Evolutionary conservation across 2,888 invertebrate genomes (phyloP).

Genomic region (Cephalotes varians): DNA sequence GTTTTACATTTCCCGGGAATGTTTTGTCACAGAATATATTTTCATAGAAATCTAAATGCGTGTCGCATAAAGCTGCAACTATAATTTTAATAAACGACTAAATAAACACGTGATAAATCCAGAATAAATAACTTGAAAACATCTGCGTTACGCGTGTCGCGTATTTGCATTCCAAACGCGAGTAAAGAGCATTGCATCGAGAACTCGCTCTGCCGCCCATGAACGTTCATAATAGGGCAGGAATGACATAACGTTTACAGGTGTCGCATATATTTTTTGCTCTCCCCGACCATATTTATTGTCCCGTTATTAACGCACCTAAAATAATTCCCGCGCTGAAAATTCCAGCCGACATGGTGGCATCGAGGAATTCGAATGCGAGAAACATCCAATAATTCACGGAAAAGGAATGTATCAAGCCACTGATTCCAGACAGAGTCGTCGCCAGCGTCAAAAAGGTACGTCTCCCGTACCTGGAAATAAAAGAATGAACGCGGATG

Average conservation of each 20-base stretch:
- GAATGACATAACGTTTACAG: constrained; percentile 20
- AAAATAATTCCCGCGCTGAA: constrained; percentile 91
- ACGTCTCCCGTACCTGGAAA: constrained; percentile 88
- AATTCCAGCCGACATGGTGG: constrained; percentile 90
- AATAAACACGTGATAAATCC: constrained; percentile 25
- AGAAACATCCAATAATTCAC: constrained; percentile 90
- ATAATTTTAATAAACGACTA: constrained; percentile 31
- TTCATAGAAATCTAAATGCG: constrained; percentile 26
- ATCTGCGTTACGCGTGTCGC: constrained; percentile 17
- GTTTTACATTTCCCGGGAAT: constrained; percentile 8
- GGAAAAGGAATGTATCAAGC: constrained; percentile 90
- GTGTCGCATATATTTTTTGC: constrained; percentile 19
- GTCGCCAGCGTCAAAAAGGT: constrained; percentile 88
- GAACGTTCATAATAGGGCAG: background rate
- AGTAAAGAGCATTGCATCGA: constrained; percentile 27
- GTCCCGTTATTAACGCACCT: constrained; percentile 86
- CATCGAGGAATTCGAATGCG: constrained; percentile 91
- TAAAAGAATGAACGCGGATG: constrained; percentile 32
- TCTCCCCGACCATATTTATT: background rate
- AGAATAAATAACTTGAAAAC: constrained; percentile 30
- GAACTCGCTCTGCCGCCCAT: background rate
- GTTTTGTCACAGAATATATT: background rate
- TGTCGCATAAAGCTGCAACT: constrained; percentile 13
- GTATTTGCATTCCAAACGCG: constrained; percentile 26
- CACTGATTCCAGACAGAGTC: constrained; percentile 89